Evolutionary conservation across 2,113 vertebrate genomes (phyloP).

Genomic region (Colaptes auratus): DNA sequence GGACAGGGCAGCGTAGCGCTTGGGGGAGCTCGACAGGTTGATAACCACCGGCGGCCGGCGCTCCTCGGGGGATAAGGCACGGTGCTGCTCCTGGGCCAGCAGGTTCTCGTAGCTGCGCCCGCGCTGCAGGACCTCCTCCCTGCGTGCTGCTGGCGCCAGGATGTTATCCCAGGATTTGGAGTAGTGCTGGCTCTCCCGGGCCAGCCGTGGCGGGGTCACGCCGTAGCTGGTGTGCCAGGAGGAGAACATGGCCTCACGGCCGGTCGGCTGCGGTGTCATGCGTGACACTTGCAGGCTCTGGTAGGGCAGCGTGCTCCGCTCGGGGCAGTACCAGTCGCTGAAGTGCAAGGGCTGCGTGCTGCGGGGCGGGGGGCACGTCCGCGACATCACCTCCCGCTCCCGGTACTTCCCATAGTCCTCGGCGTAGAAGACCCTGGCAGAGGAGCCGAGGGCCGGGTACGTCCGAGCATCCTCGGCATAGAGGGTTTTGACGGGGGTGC

Average conservation of each 20-base stretch:
- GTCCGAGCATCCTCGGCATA: conserved; percentile 78
- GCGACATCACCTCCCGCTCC: conserved; percentile 78
- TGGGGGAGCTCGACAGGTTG: conserved; percentile 93
- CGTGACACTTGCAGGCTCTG: conserved; percentile 77
- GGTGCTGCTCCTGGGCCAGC: conserved; percentile 80
- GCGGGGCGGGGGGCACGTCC: conserved; percentile 75
- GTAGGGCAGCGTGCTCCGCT: conserved; percentile 77
- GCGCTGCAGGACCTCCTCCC: conserved; percentile 83
- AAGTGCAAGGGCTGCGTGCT: conserved; percentile 80
- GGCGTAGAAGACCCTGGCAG: conserved; percentile 78
- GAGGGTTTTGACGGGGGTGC: conserved; percentile 77
- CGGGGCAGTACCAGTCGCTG: conserved; percentile 85
- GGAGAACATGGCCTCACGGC: conserved; percentile 76
- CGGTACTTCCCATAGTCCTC: conserved; percentile 83
- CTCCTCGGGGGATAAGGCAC: conserved; percentile 78
- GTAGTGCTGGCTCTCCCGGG: conserved; percentile 85
- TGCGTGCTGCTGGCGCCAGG: conserved; percentile 79
- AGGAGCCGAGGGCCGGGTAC: conserved; percentile 72
- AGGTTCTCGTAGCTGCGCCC: conserved; percentile 95
- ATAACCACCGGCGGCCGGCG: conserved; percentile 89
- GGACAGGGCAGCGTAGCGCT: conserved; percentile 92
- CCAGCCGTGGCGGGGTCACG: conserved; percentile 77
- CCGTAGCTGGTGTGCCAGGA: conserved; percentile 81
- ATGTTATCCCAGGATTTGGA: conserved; percentile 98
- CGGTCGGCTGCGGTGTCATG: conserved; percentile 71